A percentile compares a stretch with the other conserved stretches of the same genome.
phyloP scores from a whole-genome alignment of 2,113 vertebrate genomes.

The Propithecus coquereli region DNA sequence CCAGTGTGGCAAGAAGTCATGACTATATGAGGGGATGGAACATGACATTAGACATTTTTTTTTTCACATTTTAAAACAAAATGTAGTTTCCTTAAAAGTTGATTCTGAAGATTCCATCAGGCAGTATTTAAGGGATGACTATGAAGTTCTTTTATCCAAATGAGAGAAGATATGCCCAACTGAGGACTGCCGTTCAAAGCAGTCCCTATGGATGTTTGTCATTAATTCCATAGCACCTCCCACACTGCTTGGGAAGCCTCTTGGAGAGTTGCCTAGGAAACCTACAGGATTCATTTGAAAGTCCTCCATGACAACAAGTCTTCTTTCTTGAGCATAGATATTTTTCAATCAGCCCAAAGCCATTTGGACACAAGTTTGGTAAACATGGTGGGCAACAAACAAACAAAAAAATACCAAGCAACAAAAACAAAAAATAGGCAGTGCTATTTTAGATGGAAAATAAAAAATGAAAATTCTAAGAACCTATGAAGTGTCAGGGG shows the following conservation, averaged over 20 bases:
- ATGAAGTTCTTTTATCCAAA: background rate
- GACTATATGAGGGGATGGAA: background rate
- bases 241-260: background rate
- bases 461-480: background rate
- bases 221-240: background rate
- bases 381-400: background rate
- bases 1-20: background rate
- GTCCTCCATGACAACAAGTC: background rate
- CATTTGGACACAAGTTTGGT: background rate
- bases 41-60: background rate
- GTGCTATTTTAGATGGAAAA: background rate
- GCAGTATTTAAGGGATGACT: background rate
- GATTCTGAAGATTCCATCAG: background rate
- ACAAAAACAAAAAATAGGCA: background rate
- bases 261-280: slow-evolving; percentile 8
- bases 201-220: background rate
- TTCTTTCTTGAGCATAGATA: background rate
- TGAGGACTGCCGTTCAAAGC: background rate
- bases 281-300: background rate
- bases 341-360: background rate
- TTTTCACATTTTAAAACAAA: background rate
- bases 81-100: background rate
- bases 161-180: background rate
- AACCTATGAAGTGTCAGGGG: background rate
- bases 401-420: background rate